Percentiles rank a stretch among this genome's conserved stretches.
These are phyloP conservation scores for Xanthorhoe designata DNA, from an alignment of 2,888 invertebrate species.

Conservation along the genomic window DNA sequence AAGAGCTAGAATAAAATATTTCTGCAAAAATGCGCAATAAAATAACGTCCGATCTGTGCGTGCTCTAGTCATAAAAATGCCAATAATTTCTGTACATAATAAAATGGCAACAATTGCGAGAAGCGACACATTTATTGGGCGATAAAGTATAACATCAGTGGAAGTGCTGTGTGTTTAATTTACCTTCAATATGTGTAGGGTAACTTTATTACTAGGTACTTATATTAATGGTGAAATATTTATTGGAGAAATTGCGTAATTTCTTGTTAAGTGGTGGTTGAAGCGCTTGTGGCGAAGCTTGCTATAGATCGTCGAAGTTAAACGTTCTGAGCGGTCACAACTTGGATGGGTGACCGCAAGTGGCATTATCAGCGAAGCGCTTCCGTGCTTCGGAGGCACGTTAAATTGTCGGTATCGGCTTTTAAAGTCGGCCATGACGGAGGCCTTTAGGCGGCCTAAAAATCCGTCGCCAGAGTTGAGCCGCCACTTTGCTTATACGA, in stretches of 20 bases:
- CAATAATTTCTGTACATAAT: conserved; percentile 65
- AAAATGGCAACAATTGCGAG: conserved; percentile 68
- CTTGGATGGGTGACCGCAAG: too few species aligned
- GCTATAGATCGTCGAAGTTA: too few species aligned
- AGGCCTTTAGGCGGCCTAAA: too few species aligned
- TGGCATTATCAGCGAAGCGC: too few species aligned
- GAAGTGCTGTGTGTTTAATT: conserved; percentile 41
- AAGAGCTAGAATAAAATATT: conserved; percentile 17
- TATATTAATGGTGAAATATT: conserved; percentile 17
- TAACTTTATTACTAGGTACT: conserved; percentile 17
- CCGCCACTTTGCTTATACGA: too few species aligned
- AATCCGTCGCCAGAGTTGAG: too few species aligned
- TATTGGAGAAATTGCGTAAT: conserved; percentile 16
- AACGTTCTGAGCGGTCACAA: too few species aligned
- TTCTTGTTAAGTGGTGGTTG: too few species aligned
- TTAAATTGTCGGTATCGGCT: too few species aligned
- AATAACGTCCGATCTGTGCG: conserved; percentile 57
- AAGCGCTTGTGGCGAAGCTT: too few species aligned
- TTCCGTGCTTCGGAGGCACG: too few species aligned
- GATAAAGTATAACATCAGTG: conserved; percentile 65
- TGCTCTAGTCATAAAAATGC: conserved; percentile 66
- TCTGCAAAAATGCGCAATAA: conserved; percentile 40
- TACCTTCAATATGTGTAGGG: conserved; percentile 39
- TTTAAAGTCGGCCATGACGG: too few species aligned
- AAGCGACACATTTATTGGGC: conserved; percentile 69